Evolutionary conservation across 2,888 invertebrate genomes (phyloP), one percentile per base, ranked within the genome.

Genomic region (Drosophila planitibia): DNA sequence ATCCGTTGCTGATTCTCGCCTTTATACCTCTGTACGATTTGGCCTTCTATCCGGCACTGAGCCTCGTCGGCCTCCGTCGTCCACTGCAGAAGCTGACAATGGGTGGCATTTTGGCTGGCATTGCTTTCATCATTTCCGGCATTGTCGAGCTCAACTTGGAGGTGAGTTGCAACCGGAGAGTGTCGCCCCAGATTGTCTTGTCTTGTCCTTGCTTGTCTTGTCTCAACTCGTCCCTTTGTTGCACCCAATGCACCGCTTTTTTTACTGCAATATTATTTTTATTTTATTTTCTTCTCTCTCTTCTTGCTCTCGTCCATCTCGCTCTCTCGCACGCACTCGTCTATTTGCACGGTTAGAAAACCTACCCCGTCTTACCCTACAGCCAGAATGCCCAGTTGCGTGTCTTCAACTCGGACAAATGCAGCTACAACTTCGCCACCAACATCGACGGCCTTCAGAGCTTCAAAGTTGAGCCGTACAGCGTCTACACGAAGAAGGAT

Each of bases 51-150:
- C 98, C 98, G 0, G 91, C 96, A 0, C 93, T 98, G 63, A 94
- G 94, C 2, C 96, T 96, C 93, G 94, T 96, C 68, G 95, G 94
- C 64, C 89, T 97, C 0, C 93, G 97, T 32, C 95, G 94, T 64
- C 98, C 99, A 0, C 94, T 99, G 62, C 97, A 98, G 91, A 96
- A 97, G 92, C 96, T 99, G 94, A 96, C 96, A 0, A 94, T 96
- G 87, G 99, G 99, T 9, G 98, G 99, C 51, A 90, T 98, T 28
- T 92, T 99, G 1, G 98, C 98, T 0, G 96, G 97, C 0, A 69
- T 95, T 1, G 96, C 99, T 0, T 99, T 99, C 91, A 94, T 97
- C n/a, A 94, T 97, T 37, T 98, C 99, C 1, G 98, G 96, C 5
- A 90, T 97, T n/a, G 95, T 99, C 1, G 97, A 98, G 93, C 91